These are phyloP conservation scores for Nyctibius bracteatus DNA, from an alignment of 2,113 vertebrate genomes.

Conservation along the genomic window DNA sequence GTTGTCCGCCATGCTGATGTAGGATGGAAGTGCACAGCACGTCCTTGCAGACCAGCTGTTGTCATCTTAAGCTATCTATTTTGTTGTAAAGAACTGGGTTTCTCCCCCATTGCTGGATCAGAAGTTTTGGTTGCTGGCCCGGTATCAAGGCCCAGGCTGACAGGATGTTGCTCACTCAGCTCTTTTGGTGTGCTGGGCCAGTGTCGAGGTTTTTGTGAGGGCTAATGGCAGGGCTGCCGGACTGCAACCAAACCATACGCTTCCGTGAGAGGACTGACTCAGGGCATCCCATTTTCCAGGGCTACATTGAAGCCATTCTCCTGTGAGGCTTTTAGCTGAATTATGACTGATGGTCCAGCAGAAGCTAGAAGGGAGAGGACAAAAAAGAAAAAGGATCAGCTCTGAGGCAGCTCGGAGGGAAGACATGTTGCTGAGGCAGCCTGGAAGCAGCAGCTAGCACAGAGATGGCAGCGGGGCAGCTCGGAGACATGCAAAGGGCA, in stretches of 20 bases:
- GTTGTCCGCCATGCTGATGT: accelerated
- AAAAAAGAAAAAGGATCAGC: not conserved
- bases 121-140: not conserved
- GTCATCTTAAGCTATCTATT: not conserved
- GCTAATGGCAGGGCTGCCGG: accelerated
- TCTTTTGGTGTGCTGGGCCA: not conserved
- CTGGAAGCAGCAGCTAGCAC: not conserved
- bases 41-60: not conserved
- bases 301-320: not conserved
- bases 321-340: not conserved
- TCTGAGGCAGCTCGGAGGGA: not conserved
- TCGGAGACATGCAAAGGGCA: accelerated
- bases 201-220: not conserved
- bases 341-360: not conserved
- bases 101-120: accelerated
- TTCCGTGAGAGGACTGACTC: not conserved
- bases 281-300: not conserved
- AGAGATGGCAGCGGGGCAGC: not conserved
- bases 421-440: accelerated
- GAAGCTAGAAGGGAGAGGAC: not conserved
- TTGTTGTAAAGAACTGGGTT: not conserved
- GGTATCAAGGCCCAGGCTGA: not conserved
- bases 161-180: accelerated
- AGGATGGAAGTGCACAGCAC: not conserved
- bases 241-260: accelerated